phyloP scores from a whole-genome alignment of 1,140 invertebrate genomes.

The Acromyrmex echinatior region DNA sequence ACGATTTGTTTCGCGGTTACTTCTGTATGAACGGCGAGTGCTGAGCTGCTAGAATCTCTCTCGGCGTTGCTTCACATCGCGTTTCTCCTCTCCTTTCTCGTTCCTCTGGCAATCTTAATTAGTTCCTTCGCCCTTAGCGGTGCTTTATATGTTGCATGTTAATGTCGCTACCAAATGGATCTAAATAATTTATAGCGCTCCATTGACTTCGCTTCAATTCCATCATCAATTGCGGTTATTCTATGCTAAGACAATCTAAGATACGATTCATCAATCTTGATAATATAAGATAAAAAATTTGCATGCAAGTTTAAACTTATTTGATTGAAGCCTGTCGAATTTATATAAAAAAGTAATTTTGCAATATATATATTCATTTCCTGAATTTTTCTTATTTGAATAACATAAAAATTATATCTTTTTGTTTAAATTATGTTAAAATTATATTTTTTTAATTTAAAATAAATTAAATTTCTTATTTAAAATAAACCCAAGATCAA shows the following conservation, averaged over 20 bases:
- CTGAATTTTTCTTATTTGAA: no score
- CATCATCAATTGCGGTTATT: neutral
- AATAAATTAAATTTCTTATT: neutral
- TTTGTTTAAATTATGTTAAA: neutral
- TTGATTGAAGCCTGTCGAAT: neutral
- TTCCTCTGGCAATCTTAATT: constrained; percentile 53
- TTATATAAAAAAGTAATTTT: neutral
- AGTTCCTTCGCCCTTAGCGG: constrained; percentile 24
- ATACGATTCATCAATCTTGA: neutral
- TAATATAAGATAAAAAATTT: neutral
- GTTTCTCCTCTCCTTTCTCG: constrained; percentile 43
- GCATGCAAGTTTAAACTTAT: neutral
- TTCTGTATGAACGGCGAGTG: constrained; percentile 41
- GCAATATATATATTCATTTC: neutral
- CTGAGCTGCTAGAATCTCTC: neutral
- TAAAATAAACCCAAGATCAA: neutral
- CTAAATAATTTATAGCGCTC: constrained; percentile 18
- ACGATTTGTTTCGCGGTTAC: constrained; percentile 70
- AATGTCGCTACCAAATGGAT: constrained; percentile 29
- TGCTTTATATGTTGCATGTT: constrained; percentile 28
- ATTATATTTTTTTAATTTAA: no score
- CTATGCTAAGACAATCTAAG: neutral
- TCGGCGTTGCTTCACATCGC: constrained; percentile 55
- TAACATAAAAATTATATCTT: neutral
- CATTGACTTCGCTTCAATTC: neutral